phyloP scores from a whole-genome alignment of 2,888 invertebrate genomes.

The Melipona beecheii region DNA sequence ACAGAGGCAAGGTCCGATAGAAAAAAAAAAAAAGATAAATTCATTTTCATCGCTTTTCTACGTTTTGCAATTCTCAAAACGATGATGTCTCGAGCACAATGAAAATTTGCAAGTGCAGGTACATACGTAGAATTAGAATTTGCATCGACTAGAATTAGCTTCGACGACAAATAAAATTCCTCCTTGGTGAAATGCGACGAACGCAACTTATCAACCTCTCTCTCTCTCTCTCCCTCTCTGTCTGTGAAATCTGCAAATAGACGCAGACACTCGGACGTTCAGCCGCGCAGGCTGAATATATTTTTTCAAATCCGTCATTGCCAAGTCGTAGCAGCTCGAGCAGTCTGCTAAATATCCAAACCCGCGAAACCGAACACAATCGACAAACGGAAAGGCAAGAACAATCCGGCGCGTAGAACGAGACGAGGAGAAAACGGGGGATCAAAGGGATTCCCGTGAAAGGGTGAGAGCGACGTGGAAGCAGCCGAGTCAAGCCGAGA shows the following conservation, averaged over 20 bases:
- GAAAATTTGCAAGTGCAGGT: no score
- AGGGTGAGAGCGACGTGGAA: slow-evolving; percentile 24
- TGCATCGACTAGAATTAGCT: neutral
- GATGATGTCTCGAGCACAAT: neutral
- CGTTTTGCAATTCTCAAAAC: neutral
- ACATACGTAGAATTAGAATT: neutral
- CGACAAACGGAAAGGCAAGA: slow-evolving; percentile 25
- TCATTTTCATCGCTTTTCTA: neutral
- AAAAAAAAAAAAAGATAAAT: neutral
- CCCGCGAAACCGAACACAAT: slow-evolving; percentile 31
- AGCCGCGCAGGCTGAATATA: neutral
- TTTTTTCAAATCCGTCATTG: neutral
- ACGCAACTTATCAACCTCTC: neutral
- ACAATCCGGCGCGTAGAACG: slow-evolving; percentile 24
- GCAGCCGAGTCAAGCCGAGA: slow-evolving; percentile 42
- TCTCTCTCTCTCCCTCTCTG: no score
- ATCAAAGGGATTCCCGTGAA: slow-evolving; percentile 52
- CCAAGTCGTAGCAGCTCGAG: neutral
- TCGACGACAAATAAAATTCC: neutral
- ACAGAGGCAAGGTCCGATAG: neutral
- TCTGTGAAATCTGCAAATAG: neutral
- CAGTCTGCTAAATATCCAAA: neutral
- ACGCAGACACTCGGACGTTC: neutral
- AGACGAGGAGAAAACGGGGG: slow-evolving; percentile 13
- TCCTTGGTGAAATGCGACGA: neutral